phyloP scores from a whole-genome alignment of 2,797 vertebrate genomes.

The Crossoptilon crossoptilon region DNA sequence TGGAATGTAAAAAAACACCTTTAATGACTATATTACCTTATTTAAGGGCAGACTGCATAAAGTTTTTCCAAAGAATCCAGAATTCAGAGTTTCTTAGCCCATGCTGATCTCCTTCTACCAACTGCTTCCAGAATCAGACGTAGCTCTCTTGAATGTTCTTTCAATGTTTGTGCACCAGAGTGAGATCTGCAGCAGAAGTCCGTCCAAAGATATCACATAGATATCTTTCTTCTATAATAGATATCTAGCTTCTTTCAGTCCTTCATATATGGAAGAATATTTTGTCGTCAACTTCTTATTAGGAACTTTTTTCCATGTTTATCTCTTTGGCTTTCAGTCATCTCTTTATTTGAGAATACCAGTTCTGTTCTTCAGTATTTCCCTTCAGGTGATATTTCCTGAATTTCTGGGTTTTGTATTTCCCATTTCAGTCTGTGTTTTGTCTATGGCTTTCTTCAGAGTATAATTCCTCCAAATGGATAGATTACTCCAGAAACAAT shows the following conservation, averaged over 20 bases:
- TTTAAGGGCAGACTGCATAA: background rate
- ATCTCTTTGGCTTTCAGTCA: background rate
- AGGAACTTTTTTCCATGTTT: background rate
- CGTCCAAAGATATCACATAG: background rate
- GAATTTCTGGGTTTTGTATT: background rate
- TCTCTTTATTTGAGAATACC: background rate
- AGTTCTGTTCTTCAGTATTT: background rate
- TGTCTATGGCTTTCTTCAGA: background rate
- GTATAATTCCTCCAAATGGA: background rate
- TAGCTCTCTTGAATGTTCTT: background rate
- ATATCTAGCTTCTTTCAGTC: background rate
- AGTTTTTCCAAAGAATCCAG: background rate
- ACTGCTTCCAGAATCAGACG: background rate
- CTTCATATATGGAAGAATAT: background rate
- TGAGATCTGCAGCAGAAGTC: background rate
- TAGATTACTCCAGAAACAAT: background rate
- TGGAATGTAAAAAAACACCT: conserved; percentile 26
- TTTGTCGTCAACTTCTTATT: background rate
- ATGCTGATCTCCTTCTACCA: background rate
- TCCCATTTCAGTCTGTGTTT: background rate
- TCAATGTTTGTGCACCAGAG: background rate
- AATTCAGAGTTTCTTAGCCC: background rate
- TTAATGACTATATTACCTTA: conserved; percentile 29
- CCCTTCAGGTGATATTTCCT: background rate
- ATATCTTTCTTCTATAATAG: background rate